Evolutionary conservation across 2,797 vertebrate species (phyloP), one percentile per base, ranked within the genome.

Genomic region (Acropternis orthonyx): DNA sequence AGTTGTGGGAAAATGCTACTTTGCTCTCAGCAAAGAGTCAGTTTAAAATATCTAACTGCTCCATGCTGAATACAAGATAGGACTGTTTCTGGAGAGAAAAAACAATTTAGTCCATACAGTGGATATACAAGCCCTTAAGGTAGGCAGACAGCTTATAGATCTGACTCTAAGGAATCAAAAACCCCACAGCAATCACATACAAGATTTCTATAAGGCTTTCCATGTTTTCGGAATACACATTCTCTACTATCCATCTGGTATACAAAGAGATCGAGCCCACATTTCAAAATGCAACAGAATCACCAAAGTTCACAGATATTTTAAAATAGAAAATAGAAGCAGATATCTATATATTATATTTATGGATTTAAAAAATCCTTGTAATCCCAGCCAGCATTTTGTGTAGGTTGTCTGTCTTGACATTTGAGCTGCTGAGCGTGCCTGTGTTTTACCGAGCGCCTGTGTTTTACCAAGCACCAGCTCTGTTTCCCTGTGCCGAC

Each of bases 401-500:
- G 2, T 63, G 28, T n/a, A 61, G 23, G 18, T 66, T 84, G 30
- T 62, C 52, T 22, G 7, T 76, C 54, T 36, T 85, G 80, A 46
- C 37, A n/a, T 78, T 55, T 30, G 20, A 65, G 46, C 59, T 86
- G 55, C 52, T 2, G 7, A 51, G 41, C 0, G n/a, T n/a, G 8
- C 24, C 14, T 14, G 23, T n/a, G 8, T 77, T 74, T 91, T 48
- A 52, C 55, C 52, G 59, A 72, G 37, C 6, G 17, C 7, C 28
- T 14, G 23, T n/a, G 8, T 77, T 74, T 91, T 48, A 52, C 55
- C 52, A 63, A 72, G 37, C 6, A 19, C 7, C 28, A 59, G 48
- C 34, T 91, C 30, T 0, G 0, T 55, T 82, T 78, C 67, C 6
- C 30, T 69, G 27, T 0, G 0, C 36, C 4, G 0, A 6, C 56